A percentile compares a stretch with the other conserved stretches of the same genome.
phyloP scores from a whole-genome alignment of 2,113 vertebrate genomes.

The Aramus guarauna region DNA sequence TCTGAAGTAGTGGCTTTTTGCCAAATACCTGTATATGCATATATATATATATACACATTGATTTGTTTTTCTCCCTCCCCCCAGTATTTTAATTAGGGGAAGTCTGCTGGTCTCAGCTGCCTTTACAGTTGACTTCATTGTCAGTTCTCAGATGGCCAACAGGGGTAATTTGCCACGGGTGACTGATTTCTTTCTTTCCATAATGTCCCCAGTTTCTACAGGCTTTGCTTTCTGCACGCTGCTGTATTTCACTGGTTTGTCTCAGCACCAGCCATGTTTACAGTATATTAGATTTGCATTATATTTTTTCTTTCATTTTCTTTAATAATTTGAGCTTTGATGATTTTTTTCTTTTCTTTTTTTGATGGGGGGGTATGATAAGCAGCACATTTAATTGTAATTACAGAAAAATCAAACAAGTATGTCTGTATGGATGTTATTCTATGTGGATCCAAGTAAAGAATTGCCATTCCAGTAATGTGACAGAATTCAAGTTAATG shows the following conservation, averaged over 20 bases:
- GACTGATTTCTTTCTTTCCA: conserved; percentile 27
- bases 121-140: conserved; percentile 47
- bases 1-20: not conserved
- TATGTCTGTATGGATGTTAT: not conserved
- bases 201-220: not conserved
- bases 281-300: not conserved
- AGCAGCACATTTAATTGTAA: not conserved
- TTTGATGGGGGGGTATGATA: not conserved
- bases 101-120: conserved; percentile 55
- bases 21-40: not conserved
- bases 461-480: not conserved
- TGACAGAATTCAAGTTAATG: not conserved
- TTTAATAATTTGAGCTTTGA: not conserved
- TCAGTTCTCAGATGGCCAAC: conserved; percentile 59
- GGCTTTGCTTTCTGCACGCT: not conserved
- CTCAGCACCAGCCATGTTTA: not conserved
- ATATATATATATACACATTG: not conserved
- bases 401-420: not conserved
- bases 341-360: not conserved
- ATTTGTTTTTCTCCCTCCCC: not conserved
- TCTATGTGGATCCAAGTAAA: not conserved
- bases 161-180: conserved; percentile 22
- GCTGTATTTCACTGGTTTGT: not conserved
- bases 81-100: conserved; percentile 7
- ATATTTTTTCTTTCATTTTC: not conserved